Evolutionary conservation across 1,140 invertebrate species (phyloP).

Genomic region (Chionoecetes opilio): DNA sequence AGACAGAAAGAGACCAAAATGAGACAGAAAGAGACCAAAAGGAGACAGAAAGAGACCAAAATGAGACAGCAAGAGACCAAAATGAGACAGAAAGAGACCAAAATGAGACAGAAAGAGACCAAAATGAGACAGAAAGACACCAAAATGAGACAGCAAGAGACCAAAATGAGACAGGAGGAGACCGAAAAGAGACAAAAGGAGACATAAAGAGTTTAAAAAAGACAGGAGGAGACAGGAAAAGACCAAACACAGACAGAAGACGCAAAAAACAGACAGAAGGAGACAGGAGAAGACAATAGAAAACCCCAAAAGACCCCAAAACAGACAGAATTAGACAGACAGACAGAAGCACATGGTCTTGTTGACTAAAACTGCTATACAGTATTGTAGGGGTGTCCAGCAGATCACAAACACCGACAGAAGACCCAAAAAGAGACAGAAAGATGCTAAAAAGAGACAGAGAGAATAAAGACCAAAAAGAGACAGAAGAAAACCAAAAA

Average conservation of each 20-base stretch:
- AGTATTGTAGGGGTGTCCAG: slow-evolving; percentile 83
- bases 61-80: not conserved
- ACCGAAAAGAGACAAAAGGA: not conserved
- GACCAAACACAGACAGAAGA: not conserved
- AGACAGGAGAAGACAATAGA: too few relatives aligned
- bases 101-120: not conserved
- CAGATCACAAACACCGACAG: slow-evolving; percentile 83
- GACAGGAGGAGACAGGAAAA: not conserved
- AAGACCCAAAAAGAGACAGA: too few relatives aligned
- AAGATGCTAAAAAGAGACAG: too few relatives aligned
- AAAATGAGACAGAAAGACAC: not conserved
- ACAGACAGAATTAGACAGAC: too few relatives aligned
- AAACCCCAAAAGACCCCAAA: too few relatives aligned
- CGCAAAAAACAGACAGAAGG: too few relatives aligned
- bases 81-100: not conserved
- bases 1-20: not conserved
- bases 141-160: not conserved
- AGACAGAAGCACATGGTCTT: not conserved
- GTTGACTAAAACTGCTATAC: slow-evolving; percentile 81
- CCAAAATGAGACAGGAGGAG: not conserved
- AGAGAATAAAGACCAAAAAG: too few relatives aligned
- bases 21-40: not conserved
- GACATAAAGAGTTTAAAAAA: not conserved
- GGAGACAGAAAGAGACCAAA: not conserved
- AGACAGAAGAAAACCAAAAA: too few relatives aligned